Evolutionary conservation across 2,888 invertebrate genomes (phyloP), one percentile per base, ranked within the genome.

Genomic region (Crossocerus cetratus): DNA sequence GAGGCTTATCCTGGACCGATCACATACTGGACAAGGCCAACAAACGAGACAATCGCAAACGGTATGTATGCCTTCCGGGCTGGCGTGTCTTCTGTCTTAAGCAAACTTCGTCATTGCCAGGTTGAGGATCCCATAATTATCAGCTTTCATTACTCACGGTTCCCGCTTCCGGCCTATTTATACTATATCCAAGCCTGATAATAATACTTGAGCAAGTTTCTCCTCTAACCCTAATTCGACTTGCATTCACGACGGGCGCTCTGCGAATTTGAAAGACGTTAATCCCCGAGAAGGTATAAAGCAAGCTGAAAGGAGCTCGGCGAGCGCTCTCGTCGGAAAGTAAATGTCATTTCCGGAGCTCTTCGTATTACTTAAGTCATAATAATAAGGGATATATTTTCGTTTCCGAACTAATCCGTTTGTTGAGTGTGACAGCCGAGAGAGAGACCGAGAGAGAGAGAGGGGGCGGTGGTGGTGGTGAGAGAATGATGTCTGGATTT

Each of bases 1-100:
- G 92, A 92, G 81, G 92, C 92, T 55, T 91, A 88, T 84, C 92
- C 92, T 1, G 90, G 89, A 78, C 91, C 92, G 55, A 91, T 92
- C 79, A 92, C 91, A 80, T 92, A 92, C 78, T 92, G 92, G 92
- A 90, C 91, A 8, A 90, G 89, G 76, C 88, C 88, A 21, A 80
- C 79, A 13, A 87, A 87, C 64, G 86, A 86, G 69, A 86, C 84
- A 4, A 83, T 87, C 57, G 74, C 86, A 21, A 87, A 83, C 49
- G 87, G 87, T 87, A 65, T 62, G 77, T 49, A 61, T 13, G 55
- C 8, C 11, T 3, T 11, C 2, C n/a, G 14, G 11, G 20, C 62
- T 53, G 8, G 16, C 21, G 18, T 49, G 14, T n/a, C 49, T 49
- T 49, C 14, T 16, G 49, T 16, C 16, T 14, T 49, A 49, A 49